phyloP scores from a whole-genome alignment of 2,797 vertebrate genomes.

The Sebastes melanostomus region DNA sequence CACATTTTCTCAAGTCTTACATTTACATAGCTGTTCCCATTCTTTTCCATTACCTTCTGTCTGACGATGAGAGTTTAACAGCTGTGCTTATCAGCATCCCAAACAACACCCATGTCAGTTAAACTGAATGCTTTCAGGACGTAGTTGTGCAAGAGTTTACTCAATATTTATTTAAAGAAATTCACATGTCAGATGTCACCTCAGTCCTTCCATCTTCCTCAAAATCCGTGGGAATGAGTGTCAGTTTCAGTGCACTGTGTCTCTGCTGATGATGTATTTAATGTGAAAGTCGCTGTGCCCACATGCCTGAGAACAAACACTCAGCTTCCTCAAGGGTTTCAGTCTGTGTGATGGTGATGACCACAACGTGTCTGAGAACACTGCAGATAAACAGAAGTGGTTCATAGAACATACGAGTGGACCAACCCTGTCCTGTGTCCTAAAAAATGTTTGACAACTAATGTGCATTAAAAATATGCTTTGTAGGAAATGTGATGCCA shows the following conservation, averaged over 20 bases:
- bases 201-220: not conserved
- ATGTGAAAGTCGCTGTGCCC: constrained; percentile 10
- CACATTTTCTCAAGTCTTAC: not conserved
- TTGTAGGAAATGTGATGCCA: not conserved
- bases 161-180: not conserved
- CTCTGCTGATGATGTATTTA: not conserved
- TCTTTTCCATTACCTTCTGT: not conserved
- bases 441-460: not conserved
- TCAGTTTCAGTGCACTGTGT: not conserved
- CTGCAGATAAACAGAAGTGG: not conserved
- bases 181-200: not conserved
- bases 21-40: not conserved
- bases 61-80: not conserved
- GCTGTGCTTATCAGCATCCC: not conserved
- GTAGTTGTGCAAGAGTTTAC: not conserved
- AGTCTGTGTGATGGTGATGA: not conserved
- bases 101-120: not conserved
- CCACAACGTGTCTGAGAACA: not conserved
- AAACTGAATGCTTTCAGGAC: not conserved
- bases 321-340: constrained; percentile 28
- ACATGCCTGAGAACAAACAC: constrained; percentile 1
- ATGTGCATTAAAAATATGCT: not conserved
- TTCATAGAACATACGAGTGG: not conserved
- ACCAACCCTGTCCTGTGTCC: not conserved
- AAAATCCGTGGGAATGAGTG: not conserved